Conservation (phyloP, 2,113 vertebrate genomes). For the Erythrocercus mccallii region DNA sequence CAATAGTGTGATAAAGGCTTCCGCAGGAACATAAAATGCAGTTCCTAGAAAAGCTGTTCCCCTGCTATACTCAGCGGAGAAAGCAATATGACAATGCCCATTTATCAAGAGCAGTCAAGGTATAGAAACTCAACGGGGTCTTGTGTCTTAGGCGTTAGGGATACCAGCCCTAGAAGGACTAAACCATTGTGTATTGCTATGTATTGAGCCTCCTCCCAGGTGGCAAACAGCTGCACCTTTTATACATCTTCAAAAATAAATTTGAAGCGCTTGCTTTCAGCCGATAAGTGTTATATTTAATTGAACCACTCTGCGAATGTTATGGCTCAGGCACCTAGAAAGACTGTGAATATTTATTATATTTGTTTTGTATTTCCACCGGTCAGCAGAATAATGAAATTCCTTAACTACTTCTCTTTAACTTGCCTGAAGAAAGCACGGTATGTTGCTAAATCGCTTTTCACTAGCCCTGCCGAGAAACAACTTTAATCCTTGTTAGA, state of each 20-base stretch:
- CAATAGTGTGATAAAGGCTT: slow-evolving; percentile 50
- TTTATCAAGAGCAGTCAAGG: slow-evolving; percentile 52
- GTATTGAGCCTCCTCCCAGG: slow-evolving; percentile 78
- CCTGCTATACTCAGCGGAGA: slow-evolving; percentile 55
- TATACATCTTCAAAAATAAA: slow-evolving; percentile 69
- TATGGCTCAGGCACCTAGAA: slow-evolving; percentile 48
- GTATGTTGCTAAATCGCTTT: slow-evolving; percentile 85
- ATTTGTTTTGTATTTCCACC: slow-evolving; percentile 78
- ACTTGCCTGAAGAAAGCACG: slow-evolving; percentile 79
- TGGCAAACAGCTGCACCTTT: slow-evolving; percentile 78
- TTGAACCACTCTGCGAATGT: slow-evolving; percentile 56
- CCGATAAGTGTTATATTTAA: slow-evolving; percentile 62
- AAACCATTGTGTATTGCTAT: slow-evolving; percentile 70
- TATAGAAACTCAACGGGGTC: slow-evolving; percentile 57
- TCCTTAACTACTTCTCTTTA: slow-evolving; percentile 84
- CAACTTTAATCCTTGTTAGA: slow-evolving; percentile 88
- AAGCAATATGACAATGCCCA: slow-evolving; percentile 61
- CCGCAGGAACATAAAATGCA: not conserved
- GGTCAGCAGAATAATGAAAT: slow-evolving; percentile 75
- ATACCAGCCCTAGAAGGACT: slow-evolving; percentile 59
- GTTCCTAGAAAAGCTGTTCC: slow-evolving; percentile 35
- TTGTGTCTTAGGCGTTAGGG: slow-evolving; percentile 65
- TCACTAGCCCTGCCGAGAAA: slow-evolving; percentile 77
- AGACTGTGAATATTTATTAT: slow-evolving; percentile 73
- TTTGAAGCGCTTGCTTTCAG: slow-evolving; percentile 64